Conservation (phyloP, 2,888 invertebrate genomes). For the Dexiosoma caninum region DNA sequence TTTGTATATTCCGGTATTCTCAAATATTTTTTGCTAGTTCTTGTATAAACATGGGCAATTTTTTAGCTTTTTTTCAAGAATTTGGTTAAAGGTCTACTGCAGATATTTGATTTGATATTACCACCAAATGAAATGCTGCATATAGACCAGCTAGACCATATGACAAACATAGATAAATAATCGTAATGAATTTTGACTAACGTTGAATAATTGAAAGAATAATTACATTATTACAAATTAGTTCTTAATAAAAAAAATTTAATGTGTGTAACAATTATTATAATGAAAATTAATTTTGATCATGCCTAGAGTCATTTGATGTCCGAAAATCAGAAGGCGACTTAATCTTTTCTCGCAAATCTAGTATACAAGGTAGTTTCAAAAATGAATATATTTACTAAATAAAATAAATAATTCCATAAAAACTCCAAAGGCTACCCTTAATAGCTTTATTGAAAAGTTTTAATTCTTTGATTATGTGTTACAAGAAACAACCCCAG, state of each 20-base stretch:
- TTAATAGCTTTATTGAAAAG: background rate
- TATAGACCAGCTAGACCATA: too few species aligned
- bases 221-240: background rate
- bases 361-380: conserved; percentile 75
- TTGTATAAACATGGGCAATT: too few species aligned
- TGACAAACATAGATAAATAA: too few species aligned
- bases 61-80: too few species aligned
- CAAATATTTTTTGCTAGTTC: too few species aligned
- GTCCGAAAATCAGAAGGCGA: conserved; percentile 77
- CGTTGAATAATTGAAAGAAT: too few species aligned
- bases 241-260: background rate
- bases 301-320: conserved; percentile 70
- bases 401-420: background rate
- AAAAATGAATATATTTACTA: background rate
- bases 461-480: background rate
- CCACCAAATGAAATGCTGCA: background rate
- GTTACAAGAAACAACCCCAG: background rate
- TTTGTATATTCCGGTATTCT: too few species aligned
- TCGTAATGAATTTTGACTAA: too few species aligned
- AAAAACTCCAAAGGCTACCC: conserved; percentile 3
- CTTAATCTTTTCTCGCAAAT: conserved; percentile 73
- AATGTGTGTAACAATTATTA: background rate
- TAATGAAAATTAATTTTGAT: conserved; percentile 39
- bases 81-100: too few species aligned
- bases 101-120: too few species aligned